Percentiles rank a stretch among this genome's conserved stretches.
phyloP scores from a whole-genome alignment of 2,113 vertebrate species.

The Grallaria varia region DNA sequence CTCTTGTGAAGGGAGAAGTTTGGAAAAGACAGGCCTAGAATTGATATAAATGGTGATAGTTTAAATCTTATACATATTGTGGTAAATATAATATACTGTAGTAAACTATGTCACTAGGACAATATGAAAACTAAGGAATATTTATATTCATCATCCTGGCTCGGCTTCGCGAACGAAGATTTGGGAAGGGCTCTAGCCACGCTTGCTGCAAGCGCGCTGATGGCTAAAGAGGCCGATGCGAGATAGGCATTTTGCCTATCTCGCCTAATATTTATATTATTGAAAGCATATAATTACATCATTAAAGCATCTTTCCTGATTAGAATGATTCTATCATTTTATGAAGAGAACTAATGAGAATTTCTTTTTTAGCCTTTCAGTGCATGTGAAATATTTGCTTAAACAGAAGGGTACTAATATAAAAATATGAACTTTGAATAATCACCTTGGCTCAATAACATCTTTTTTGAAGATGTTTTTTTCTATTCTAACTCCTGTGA shows the following conservation, averaged over 20 bases:
- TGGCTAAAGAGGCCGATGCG: too few relatives aligned
- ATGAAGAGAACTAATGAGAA: not conserved
- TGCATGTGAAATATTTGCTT: not conserved
- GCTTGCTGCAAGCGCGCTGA: too few relatives aligned
- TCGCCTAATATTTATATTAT: not conserved
- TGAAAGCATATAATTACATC: not conserved
- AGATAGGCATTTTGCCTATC: too few relatives aligned
- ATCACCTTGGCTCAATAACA: not conserved
- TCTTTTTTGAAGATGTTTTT: not conserved
- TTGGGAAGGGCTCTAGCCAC: too few relatives aligned
- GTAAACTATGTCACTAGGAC: not conserved
- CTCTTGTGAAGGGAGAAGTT: not conserved
- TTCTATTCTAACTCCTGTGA: not conserved
- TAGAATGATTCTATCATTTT: not conserved
- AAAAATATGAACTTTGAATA: not conserved
- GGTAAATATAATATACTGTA: not conserved
- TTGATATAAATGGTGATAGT: not conserved
- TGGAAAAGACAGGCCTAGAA: not conserved
- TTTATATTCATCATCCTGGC: too few relatives aligned
- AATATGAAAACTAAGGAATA: not conserved
- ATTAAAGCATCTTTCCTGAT: not conserved
- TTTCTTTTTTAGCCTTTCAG: not conserved
- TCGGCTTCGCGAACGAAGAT: too few relatives aligned
- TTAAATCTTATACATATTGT: not conserved
- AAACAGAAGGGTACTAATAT: not conserved